These are phyloP conservation scores for Hypocryptadius cinnamomeus DNA, from an alignment of 2,113 vertebrate genomes.

Conservation along the genomic window DNA sequence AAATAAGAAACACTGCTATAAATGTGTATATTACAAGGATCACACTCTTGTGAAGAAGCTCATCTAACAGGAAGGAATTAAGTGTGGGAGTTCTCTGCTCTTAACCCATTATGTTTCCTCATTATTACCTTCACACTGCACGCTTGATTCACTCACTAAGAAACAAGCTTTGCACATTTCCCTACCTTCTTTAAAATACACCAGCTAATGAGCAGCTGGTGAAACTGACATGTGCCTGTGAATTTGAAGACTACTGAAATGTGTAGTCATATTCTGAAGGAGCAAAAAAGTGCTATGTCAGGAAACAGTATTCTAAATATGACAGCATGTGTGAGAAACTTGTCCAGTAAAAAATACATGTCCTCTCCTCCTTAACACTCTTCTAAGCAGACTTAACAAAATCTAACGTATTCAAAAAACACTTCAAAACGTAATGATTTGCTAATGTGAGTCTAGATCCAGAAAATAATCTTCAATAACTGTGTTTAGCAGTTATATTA, in stretches of 20 bases:
- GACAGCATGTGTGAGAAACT: background rate
- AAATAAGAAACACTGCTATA: background rate
- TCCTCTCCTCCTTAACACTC: background rate
- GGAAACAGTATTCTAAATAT: slow-evolving; percentile 1
- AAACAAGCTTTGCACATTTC: background rate
- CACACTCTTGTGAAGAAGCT: background rate
- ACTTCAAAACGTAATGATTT: background rate
- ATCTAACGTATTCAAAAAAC: background rate
- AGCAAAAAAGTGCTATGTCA: slow-evolving; percentile 22
- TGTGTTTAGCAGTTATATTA: background rate
- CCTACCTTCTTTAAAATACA: background rate
- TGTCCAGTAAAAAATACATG: background rate
- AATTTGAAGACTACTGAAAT: background rate
- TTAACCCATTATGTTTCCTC: background rate
- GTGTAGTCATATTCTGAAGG: background rate
- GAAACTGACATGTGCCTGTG: background rate
- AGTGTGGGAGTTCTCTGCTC: background rate
- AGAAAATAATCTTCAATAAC: background rate
- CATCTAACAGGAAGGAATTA: slow-evolving; percentile 1
- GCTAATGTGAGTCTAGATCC: background rate
- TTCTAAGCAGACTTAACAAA: background rate
- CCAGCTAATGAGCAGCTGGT: slow-evolving; percentile 24
- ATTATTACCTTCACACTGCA: background rate
- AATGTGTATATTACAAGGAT: background rate
- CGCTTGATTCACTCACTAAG: background rate